A percentile compares a stretch with the other conserved stretches of the same genome.
phyloP scores from a whole-genome alignment of 1,140 invertebrate genomes.

The Drosophila rhopaloa region DNA sequence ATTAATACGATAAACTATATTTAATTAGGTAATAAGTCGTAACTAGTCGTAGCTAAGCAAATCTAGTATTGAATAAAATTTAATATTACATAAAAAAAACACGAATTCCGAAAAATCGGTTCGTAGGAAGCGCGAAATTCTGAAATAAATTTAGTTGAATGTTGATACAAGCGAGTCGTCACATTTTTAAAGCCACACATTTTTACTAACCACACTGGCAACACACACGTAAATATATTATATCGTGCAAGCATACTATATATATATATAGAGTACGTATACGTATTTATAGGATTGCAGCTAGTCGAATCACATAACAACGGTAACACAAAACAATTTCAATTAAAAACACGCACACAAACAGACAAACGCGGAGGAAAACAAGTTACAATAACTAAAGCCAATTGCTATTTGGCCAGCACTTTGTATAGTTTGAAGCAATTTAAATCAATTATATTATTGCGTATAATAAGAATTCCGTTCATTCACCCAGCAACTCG shows the following conservation, averaged over 20 bases:
- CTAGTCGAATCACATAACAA: constrained; percentile 34
- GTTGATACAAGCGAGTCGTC: constrained; percentile 54
- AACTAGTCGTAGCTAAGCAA: constrained; percentile 64
- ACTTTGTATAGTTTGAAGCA: constrained; percentile 35
- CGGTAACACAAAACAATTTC: constrained; percentile 50
- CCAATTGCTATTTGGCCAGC: constrained; percentile 26
- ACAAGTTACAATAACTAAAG: constrained; percentile 46
- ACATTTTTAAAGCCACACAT: constrained; percentile 68
- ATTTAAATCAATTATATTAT: constrained; percentile 47
- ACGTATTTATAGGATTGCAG: constrained; percentile 57
- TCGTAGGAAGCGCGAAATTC: constrained; percentile 74
- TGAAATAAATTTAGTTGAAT: constrained; percentile 80
- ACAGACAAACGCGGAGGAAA: constrained; percentile 9
- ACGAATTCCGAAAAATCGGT: constrained; percentile 50
- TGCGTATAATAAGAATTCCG: constrained; percentile 16
- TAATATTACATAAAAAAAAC: constrained; percentile 31
- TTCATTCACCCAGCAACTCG: constrained; percentile 6
- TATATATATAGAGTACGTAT: constrained; percentile 54
- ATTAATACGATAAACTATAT: constrained; percentile 43
- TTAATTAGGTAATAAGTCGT: constrained; percentile 69
- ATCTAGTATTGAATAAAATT: constrained; percentile 48
- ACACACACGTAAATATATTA: constrained; percentile 42
- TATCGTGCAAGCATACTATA: constrained; percentile 45
- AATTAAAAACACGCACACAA: constrained; percentile 48
- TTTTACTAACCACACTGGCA: constrained; percentile 60